Base-by-base conservation (phyloP, 2,888 invertebrate species). In the Coecobrya sp. region DNA sequence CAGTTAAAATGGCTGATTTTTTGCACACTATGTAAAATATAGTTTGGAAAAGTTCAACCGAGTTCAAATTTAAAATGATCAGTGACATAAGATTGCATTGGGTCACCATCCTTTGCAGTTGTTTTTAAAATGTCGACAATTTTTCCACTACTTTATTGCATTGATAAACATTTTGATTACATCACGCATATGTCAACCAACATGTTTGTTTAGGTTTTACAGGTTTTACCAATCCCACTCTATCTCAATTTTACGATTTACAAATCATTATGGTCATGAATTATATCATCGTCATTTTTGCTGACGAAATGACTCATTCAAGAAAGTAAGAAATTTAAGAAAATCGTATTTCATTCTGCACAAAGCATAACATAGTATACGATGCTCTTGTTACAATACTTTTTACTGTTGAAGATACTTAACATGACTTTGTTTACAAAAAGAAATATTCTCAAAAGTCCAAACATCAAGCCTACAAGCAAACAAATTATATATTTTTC, bases 381-480 rank as follows among this genome's bases (percentile, higher is more conserved):
- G 3, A 13, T 52, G 52, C 52, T n/a, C n/a, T n/a, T n/a, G n/a
- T n/a, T n/a, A n/a, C n/a, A n/a, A n/a, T n/a, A n/a, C n/a, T 36
- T 65, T 25, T 65, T 25, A 19, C 3, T 11, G 7, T 36, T 30
- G 13, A 19, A 16, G 10, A 8, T 62, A n/a, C n/a, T n/a, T 62
- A 73, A 52, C 36, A 45, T 62, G 42, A 45, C 36, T 19, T 88
- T 79, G 79, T 88, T 76, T 79, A 79, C 45, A 49, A 42, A 73
- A 42, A 27, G 49, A 55, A 27, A 19, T 16, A 42, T n/a, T 49
- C 30, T 25, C 45, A 52, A 52, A 73, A 87, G 76, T 76, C 79
- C 87, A 88, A 88, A 62, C 49, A 79, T 65, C 27, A 76, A 88
- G n/a, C 62, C 79, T 76, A 76, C 76, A 11, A 76, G 16, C 13